Base-by-base conservation (phyloP, 1,140 invertebrate genomes). In the Bathynomus jamesi region DNA sequence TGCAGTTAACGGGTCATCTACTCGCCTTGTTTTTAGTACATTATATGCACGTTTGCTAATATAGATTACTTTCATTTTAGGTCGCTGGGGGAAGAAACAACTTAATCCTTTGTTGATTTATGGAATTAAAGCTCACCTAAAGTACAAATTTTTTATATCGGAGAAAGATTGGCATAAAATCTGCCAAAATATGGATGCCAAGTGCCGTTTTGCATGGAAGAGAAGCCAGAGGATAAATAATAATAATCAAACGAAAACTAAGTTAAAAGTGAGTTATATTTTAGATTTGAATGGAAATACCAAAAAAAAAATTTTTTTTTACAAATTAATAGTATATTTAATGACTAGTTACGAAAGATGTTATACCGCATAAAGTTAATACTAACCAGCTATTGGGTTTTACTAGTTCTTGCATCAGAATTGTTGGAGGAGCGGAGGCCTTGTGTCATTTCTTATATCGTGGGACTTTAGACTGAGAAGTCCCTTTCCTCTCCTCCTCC, bases 101-200 rank as follows among this genome's bases (percentile, higher is more conserved):
- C 79, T 86, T 64, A 85, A 86, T 78, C 85, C 85, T 28, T 80
- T 86, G 5, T 82, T 85, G 81, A 85, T 86, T 32, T 86, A 85
- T 78, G 85, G 84, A 21, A 85, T 86, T 31, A 78, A 83, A 77
- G 85, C 84, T 81, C 85, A 86, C 79, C 75, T 86, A 17, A 81
- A 85, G 28, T 81, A 85, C 69, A 82, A 83, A 75, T 86, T 86
- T 79, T 79, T 80, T 27, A 84, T 86, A 31, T 81, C 81, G 28
- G 84, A 85, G 74, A 81, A 81, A 72, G 82, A 85, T 72, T 86
- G 85, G 85, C 83, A 85, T 73, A 77, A 84, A 72, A 86, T 86
- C 31, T 85, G 85, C 77, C 84, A 84, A 75, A 86, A 86, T 76
- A 83, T 86, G 73, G 85, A 86, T 76, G 85, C 85, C 46, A 86